phyloP scores from a whole-genome alignment of 37 sponge, comb jelly and placozoan genomes.

The Geodia barretti region DNA sequence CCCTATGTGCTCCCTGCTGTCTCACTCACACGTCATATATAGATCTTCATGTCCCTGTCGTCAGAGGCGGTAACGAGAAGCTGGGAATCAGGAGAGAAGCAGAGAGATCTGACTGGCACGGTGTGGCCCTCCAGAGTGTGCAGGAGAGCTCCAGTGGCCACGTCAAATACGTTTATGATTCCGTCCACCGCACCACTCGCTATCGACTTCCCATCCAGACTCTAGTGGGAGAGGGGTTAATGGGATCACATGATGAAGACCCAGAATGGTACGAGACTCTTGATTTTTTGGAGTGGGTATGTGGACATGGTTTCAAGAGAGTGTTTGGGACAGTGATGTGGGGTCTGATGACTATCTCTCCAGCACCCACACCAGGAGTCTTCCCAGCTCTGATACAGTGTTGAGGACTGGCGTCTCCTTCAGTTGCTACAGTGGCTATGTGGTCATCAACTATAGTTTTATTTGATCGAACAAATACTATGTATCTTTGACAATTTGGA shows the following conservation, averaged over 20 bases:
- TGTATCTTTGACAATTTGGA: too few species aligned
- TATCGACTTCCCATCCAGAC: constrained; percentile 91
- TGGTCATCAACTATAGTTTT: too few species aligned
- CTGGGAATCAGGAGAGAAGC: constrained; percentile 94
- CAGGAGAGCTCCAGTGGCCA: constrained; percentile 78
- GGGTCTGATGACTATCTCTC: constrained; percentile 1
- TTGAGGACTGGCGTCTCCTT: neutral
- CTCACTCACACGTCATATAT: constrained; percentile 93
- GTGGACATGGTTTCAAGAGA: neutral
- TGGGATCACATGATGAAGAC: constrained; percentile 1
- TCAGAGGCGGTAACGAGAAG: constrained; percentile 93
- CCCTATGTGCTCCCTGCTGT: neutral
- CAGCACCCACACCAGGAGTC: neutral
- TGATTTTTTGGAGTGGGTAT: neutral
- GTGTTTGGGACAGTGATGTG: neutral
- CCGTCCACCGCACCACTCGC: constrained; percentile 97
- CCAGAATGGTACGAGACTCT: constrained; percentile 10
- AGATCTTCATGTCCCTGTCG: constrained; percentile 96
- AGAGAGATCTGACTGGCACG: constrained; percentile 94
- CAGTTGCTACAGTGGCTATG: too few species aligned
- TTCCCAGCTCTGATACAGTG: neutral
- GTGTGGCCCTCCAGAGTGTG: constrained; percentile 96
- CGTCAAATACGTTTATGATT: constrained; percentile 91
- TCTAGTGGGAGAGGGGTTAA: too few species aligned
- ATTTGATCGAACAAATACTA: too few species aligned